Conservation (phyloP, 1,140 invertebrate species). For the Camponotus pennsylvanicus region DNA sequence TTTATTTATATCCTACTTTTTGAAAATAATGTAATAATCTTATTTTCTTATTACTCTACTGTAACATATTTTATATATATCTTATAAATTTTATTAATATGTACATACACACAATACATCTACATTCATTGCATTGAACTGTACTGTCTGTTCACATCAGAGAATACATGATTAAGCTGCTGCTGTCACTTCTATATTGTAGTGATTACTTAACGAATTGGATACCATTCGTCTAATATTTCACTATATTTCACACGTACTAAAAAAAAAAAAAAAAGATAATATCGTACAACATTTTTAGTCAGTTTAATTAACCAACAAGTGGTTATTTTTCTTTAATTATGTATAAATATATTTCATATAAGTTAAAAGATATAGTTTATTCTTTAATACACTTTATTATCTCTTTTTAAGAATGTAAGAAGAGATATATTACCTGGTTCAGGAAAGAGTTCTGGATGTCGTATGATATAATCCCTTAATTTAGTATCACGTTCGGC, state of each 20-base stretch:
- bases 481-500: slow-evolving; percentile 89
- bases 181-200: slow-evolving; percentile 19
- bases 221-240: slow-evolving; percentile 88
- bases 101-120: slow-evolving; percentile 6
- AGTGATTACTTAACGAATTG: slow-evolving; percentile 87
- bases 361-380: slow-evolving; percentile 22
- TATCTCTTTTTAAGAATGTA: neutral
- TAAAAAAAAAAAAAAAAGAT: slow-evolving; percentile 83
- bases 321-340: neutral
- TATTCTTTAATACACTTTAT: slow-evolving; percentile 27
- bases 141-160: slow-evolving; percentile 4
- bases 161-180: neutral
- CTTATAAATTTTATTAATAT: slow-evolving; percentile 6
- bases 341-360: neutral
- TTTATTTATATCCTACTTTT: slow-evolving; percentile 3
- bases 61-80: slow-evolving; percentile 22
- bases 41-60: neutral
- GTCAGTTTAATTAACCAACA: neutral
- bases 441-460: slow-evolving; percentile 90
- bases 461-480: slow-evolving; percentile 90
- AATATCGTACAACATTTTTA: slow-evolving; percentile 18
- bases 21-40: neutral
- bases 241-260: slow-evolving; percentile 89
- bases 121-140: slow-evolving; percentile 25
- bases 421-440: slow-evolving; percentile 85